phyloP scores from a whole-genome alignment of 2,888 invertebrate species.

The Orthosia gracilis region DNA sequence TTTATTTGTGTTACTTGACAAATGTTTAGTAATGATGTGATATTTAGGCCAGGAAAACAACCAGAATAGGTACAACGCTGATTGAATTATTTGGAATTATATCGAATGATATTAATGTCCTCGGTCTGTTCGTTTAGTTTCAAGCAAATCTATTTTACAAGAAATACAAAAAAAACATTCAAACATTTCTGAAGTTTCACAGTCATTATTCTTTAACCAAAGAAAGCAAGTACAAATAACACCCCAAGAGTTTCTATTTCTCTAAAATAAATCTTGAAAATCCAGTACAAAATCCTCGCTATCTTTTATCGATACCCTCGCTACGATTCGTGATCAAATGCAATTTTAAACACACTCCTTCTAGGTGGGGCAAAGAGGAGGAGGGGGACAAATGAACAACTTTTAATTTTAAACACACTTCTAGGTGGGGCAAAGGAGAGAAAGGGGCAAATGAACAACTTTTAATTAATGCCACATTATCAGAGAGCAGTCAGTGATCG shows the following conservation, averaged over 20 bases:
- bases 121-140: too few species aligned
- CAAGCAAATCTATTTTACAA: too few species aligned
- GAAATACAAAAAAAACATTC: too few species aligned
- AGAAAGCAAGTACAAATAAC: background rate
- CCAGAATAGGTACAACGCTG: too few species aligned
- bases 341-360: slow-evolving; percentile 54
- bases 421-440: slow-evolving; percentile 16
- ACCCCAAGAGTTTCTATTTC: background rate
- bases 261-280: background rate
- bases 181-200: too few species aligned
- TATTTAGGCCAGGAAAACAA: background rate
- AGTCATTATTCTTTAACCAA: background rate
- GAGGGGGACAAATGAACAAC: slow-evolving; percentile 69
- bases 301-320: slow-evolving; percentile 6
- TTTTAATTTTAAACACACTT: slow-evolving; percentile 72
- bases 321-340: slow-evolving; percentile 59
- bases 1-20: background rate
- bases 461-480: slow-evolving; percentile 79
- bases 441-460: slow-evolving; percentile 70
- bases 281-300: background rate
- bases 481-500: slow-evolving; percentile 71
- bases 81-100: too few species aligned
- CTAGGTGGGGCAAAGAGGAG: slow-evolving; percentile 4
- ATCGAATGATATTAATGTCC: too few species aligned
- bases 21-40: background rate